Base-by-base conservation (phyloP, 2,888 invertebrate genomes). In the Pristionchus arcanus region DNA sequence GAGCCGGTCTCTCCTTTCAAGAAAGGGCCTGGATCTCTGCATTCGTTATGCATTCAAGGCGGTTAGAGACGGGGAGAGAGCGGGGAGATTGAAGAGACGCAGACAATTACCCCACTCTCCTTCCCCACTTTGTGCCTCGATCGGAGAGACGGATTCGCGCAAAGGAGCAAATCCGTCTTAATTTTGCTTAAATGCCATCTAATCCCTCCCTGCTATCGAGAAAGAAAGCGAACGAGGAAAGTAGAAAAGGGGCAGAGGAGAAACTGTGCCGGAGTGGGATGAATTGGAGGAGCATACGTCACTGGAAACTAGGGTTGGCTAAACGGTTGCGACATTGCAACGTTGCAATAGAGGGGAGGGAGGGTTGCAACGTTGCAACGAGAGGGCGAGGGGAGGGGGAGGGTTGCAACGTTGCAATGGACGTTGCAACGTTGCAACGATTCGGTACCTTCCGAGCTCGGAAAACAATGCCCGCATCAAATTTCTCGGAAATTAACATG, bases 161-260 rank as follows among this genome's bases (percentile, higher is more conserved):
- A 42, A 81, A 42, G 49, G 34, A 13, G 5, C 49, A 81, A 81
- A 81, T 81, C 81, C 81, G 81, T 28, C 81, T 81, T 53, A 81
- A 81, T 81, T 81, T 81, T 81, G 81, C 81, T 53, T 53, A 81
- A 81, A 81, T 81, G 81, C 81, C 74, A 37, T 49, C 81, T 81
- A 81, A 81, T 81, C 81, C 81, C 53, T 1, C 42, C 37, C 37
- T 25, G 15, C 42, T 34, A 49, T 3, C 81, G 49, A 81, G 49
- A 42, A 28, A 81, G 81, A 77, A 77, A 42, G n/a, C 21, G 49
- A 81, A 53, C 37, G 49, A 81, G 49, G 28, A 37, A 25, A 68
- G 74, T 34, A 81, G 49, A 49, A 81, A 81, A 53, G 81, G 37
- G 28, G 74, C 34, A 81, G 42, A 42, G n/a, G n/a, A 49, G 81